Base-by-base conservation (phyloP, 2,113 vertebrate genomes). In the Cynocephalus volans region DNA sequence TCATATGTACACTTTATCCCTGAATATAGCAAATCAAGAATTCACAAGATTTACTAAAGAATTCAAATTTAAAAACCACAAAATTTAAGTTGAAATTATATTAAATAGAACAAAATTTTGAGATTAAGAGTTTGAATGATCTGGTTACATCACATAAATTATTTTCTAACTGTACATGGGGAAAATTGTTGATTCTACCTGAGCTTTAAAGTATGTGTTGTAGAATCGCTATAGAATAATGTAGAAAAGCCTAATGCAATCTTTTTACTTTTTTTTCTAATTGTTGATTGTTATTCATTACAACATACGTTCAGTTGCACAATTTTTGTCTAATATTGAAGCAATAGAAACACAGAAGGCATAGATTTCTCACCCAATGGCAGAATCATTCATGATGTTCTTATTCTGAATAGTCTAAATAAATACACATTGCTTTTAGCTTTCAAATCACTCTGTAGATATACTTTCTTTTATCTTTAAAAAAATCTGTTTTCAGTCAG, bases 401-500 rank as follows among this genome's bases (percentile, higher is more conserved):
- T 72, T 73, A 58, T 36, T 86, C 24, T 69, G 15, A 93, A 60
- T 15, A 75, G 36, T 80, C 15, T 8, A 21, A 85, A 93, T 12
- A 95, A 65, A 67, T 60, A 80, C 26, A 58, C 33, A 52, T 54
- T 88, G 4, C 18, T 62, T 33, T 45, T 65, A 80, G 41, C 33
- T 65, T 72, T 33, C 13, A 95, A 60, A 52, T 58, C 17, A 24
- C 26, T 69, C 9, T 73, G 12, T 48, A 48, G 41, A 3, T 24
- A 65, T 50, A 92, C 10, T 72, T 56, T 81, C 10, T 80, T 41
- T 52, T 48, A 73, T 79, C 15, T 84, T n/a, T 45, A 60, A 80
- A 92, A 92, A 75, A 81, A 65, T 69, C 3, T 3, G 3, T 97
- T 93, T 93, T 97, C 88, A 93, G 7, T 52, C 58, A 67, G 3